phyloP scores from a whole-genome alignment of 1,140 invertebrate genomes.

The Onthophagus taurus region DNA sequence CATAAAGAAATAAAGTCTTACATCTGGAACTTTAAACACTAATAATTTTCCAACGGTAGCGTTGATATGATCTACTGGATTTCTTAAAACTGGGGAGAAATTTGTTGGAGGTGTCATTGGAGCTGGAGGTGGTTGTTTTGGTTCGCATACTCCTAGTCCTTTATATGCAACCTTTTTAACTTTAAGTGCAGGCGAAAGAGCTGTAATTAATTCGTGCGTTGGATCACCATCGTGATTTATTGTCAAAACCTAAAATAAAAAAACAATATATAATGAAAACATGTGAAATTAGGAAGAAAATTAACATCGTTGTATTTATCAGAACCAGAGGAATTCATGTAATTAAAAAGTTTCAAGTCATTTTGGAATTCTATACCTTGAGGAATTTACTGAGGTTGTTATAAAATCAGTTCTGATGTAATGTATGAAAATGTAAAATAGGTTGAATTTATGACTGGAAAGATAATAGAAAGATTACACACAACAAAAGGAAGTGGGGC shows the following conservation, averaged over 20 bases:
- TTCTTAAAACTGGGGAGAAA: constrained; percentile 62
- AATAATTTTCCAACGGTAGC: constrained; percentile 69
- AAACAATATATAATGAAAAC: background rate
- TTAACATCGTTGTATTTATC: too few species aligned
- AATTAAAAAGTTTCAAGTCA: too few species aligned
- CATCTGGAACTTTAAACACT: constrained; percentile 67
- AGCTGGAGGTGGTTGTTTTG: constrained; percentile 33
- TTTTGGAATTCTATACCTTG: too few species aligned
- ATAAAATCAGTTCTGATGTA: too few species aligned
- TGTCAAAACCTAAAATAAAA: constrained; percentile 45
- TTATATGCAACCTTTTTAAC: constrained; percentile 51
- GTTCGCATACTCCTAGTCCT: constrained; percentile 54
- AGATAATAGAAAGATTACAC: too few species aligned
- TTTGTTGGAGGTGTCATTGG: constrained; percentile 51
- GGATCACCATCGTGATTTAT: constrained; percentile 44
- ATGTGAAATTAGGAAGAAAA: too few species aligned
- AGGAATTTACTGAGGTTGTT: too few species aligned
- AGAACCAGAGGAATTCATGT: too few species aligned
- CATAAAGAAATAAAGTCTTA: constrained; percentile 34
- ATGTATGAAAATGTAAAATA: too few species aligned
- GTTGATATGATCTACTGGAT: constrained; percentile 76
- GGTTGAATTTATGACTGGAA: too few species aligned
- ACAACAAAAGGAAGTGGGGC: too few species aligned
- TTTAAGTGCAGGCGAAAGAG: constrained; percentile 52
- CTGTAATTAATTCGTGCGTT: constrained; percentile 43